These are phyloP conservation scores for Leptobrachium ailaonicum DNA, from an alignment of 2,113 vertebrate genomes.

Conservation along the genomic window DNA sequence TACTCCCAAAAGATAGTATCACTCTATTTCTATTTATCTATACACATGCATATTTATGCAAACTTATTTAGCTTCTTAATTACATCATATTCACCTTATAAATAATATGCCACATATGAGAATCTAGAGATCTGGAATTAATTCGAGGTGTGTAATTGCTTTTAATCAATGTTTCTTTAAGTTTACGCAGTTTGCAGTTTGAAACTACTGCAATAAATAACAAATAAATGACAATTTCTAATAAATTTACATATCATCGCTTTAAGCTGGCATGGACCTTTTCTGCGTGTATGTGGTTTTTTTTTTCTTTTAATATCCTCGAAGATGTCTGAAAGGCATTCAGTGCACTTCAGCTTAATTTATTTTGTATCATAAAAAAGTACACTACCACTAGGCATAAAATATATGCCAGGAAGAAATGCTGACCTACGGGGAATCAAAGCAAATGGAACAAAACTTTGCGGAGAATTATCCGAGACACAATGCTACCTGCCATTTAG, in stretches of 20 bases:
- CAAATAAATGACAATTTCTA: background rate
- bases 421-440: slow-evolving; percentile 43
- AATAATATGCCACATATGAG: no score
- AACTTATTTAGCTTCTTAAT: no score
- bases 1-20: no score
- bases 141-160: no score
- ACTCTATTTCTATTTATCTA: no score
- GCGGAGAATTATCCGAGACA: slow-evolving; percentile 39
- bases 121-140: no score
- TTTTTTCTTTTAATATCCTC: background rate
- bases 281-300: background rate
- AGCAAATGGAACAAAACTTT: slow-evolving; percentile 40
- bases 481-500: slow-evolving; percentile 41
- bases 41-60: no score
- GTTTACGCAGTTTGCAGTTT: no score
- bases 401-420: slow-evolving; percentile 32
- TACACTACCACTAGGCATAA: slow-evolving; percentile 36
- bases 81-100: no score
- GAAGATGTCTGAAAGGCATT: slow-evolving; percentile 30
- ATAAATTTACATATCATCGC: background rate
- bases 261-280: background rate
- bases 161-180: no score
- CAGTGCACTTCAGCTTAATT: slow-evolving; percentile 32
- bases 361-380: slow-evolving; percentile 34
- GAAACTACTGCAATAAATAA: background rate